A percentile compares a stretch with the other conserved stretches of the same genome.
phyloP scores from a whole-genome alignment of 2,797 vertebrate genomes.

The Sebastes dallii region DNA sequence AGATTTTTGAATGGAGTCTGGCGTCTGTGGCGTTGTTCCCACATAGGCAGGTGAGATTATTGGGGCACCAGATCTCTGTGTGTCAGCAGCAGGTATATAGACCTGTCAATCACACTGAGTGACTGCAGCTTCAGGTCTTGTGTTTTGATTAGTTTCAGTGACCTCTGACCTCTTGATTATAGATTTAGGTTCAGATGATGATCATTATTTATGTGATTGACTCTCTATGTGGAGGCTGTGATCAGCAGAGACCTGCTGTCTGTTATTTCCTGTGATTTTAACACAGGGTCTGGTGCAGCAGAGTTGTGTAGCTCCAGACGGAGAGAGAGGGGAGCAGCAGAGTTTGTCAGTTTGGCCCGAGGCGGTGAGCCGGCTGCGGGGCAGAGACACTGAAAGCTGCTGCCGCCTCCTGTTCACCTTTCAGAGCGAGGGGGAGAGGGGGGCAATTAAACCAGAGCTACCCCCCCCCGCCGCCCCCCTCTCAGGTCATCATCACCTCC shows the following conservation, averaged over 20 bases:
- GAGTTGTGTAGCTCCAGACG: neutral
- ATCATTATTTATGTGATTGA: no score
- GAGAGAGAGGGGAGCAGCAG: conserved; percentile 11
- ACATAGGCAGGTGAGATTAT: no score
- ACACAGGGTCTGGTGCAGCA: neutral
- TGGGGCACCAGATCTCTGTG: no score
- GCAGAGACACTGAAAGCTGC: conserved; percentile 78
- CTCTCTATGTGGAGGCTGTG: neutral
- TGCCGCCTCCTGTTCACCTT: conserved; percentile 90
- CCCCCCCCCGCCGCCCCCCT: no score
- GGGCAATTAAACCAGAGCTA: no score
- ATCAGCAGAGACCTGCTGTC: neutral
- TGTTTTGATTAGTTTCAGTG: no score
- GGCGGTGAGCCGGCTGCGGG: conserved; percentile 71
- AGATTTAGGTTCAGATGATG: no score
- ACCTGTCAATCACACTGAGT: neutral
- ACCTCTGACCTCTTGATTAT: no score
- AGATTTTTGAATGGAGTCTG: neutral
- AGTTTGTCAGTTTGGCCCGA: conserved; percentile 75
- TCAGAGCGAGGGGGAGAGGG: no score
- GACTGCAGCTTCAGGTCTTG: neutral
- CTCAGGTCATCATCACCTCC: no score
- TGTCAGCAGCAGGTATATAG: no score
- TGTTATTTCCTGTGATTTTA: neutral
- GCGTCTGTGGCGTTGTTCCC: neutral